Conservation (phyloP, 2,888 invertebrate species). For the Andrena praecox region DNA sequence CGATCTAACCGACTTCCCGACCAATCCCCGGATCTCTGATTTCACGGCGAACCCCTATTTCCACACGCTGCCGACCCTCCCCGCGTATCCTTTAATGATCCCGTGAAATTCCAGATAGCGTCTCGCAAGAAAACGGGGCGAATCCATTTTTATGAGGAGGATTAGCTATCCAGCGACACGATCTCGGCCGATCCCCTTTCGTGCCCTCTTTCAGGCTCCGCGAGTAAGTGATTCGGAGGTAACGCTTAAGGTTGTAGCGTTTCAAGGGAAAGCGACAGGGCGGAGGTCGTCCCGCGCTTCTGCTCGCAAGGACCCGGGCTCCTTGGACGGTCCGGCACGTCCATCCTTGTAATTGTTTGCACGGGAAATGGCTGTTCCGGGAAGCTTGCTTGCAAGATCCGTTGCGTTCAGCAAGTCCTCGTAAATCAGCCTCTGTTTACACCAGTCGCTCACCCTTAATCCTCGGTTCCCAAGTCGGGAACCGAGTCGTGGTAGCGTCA, state of each 20-base stretch:
- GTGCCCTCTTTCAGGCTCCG: no score
- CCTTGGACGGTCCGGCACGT: conserved; percentile 1
- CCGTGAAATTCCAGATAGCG: background rate
- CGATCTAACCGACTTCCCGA: background rate
- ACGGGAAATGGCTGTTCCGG: conserved; percentile 31
- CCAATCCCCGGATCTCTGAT: conserved; percentile 1
- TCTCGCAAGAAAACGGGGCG: background rate
- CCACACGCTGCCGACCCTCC: background rate
- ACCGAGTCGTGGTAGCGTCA: conserved; percentile 26
- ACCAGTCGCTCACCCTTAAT: conserved; percentile 63
- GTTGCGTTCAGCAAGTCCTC: conserved; percentile 38
- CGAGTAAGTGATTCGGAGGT: no score
- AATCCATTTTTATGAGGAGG: no score
- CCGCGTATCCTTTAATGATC: background rate
- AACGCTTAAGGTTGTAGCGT: background rate
- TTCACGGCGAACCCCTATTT: conserved; percentile 4
- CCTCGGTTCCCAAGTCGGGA: conserved; percentile 39
- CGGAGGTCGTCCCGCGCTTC: background rate
- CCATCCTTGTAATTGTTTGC: conserved; percentile 50
- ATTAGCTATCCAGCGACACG: no score
- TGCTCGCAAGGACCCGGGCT: background rate
- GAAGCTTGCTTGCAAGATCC: conserved; percentile 11
- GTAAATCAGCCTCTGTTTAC: conserved; percentile 68
- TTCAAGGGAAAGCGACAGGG: background rate
- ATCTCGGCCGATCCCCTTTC: no score